Base-by-base conservation (phyloP, 2,113 vertebrate genomes). In the Climacteris rufus region DNA sequence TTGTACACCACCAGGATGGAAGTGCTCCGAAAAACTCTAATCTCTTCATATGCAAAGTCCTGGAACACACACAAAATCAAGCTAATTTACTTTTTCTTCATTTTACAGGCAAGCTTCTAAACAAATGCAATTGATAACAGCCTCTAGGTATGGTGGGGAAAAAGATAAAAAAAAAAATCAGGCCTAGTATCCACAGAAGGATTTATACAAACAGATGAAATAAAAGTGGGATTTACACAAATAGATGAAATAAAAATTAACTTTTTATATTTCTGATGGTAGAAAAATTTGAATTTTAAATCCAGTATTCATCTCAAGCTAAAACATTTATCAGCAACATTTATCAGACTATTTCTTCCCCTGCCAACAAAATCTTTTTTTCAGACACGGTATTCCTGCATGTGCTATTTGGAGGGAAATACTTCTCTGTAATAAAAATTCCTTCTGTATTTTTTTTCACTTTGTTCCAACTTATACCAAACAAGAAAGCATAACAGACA, bases 401-500 rank as follows among this genome's bases (percentile, higher is more conserved):
- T 92, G 96, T 92, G 90, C 95, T 97, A 89, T 95, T 95, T 95
- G 95, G 89, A 98, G 95, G 97, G 96, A 97, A 98, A 98, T 98
- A 96, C 92, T 97, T 97, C 93, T 90, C 93, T 86, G 96, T 89
- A 98, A 98, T 98, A 98, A 98, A 98, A 98, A 97, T 98, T 98
- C 97, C 94, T 97, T 87, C 91, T 85, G 85, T 96, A 93, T 95
- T 89, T 97, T 97, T 97, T 98, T 97, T 86, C 92, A 97, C 78
- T 97, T 94, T 91, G 94, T 97, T 97, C 94, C 93, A 94, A 92
- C 85, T 95, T 95, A 95, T 22, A 96, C 97, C 97, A 98, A 98
- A 97, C 95, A 98, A 97, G 95, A 97, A 98, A 97, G 97, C 96
- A 96, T 80, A 97, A 96, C 89, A 97, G 94, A 96, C 94, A 93